Evolutionary conservation across 2,888 invertebrate species (phyloP).

Genomic region (Kryphioiulus occultus): DNA sequence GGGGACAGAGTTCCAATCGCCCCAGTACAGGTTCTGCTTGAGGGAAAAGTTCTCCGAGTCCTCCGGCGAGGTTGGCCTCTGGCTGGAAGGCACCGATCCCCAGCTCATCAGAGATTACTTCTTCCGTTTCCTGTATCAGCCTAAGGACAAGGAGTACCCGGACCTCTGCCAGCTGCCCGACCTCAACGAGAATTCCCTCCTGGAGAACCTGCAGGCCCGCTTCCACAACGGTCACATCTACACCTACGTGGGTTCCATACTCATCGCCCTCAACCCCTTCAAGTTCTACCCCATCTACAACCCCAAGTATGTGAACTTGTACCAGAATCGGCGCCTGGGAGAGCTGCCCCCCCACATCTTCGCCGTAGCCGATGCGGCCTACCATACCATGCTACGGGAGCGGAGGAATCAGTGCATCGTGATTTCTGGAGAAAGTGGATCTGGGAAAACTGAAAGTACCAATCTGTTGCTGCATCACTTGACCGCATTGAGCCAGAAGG

Average conservation of each 20-base stretch:
- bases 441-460: conserved; percentile 96
- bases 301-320: conserved; percentile 94
- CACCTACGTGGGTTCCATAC: conserved; percentile 93
- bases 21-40: conserved; percentile 77
- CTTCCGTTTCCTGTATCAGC: conserved; percentile 88
- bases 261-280: conserved; percentile 86
- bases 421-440: conserved; percentile 93
- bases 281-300: conserved; percentile 96
- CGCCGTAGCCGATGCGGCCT: conserved; percentile 93
- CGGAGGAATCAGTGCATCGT: conserved; percentile 93
- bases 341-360: conserved; percentile 96
- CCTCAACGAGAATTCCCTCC: conserved; percentile 88
- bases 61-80: conserved; percentile 71
- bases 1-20: conserved; percentile 52
- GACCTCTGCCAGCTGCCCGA: conserved; percentile 95
- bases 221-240: conserved; percentile 94
- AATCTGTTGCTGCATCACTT: conserved; percentile 94
- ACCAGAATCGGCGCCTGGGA: conserved; percentile 89
- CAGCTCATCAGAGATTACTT: conserved; percentile 93
- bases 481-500: conserved; percentile 93
- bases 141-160: conserved; percentile 91
- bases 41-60: conserved; percentile 76
- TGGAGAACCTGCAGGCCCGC: conserved; percentile 87
- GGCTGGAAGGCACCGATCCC: conserved; percentile 85
- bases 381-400: conserved; percentile 92